Evolutionary conservation across 2,797 vertebrate species (phyloP), one percentile per base, ranked within the genome.

Genomic region (Oreortyx pictus): DNA sequence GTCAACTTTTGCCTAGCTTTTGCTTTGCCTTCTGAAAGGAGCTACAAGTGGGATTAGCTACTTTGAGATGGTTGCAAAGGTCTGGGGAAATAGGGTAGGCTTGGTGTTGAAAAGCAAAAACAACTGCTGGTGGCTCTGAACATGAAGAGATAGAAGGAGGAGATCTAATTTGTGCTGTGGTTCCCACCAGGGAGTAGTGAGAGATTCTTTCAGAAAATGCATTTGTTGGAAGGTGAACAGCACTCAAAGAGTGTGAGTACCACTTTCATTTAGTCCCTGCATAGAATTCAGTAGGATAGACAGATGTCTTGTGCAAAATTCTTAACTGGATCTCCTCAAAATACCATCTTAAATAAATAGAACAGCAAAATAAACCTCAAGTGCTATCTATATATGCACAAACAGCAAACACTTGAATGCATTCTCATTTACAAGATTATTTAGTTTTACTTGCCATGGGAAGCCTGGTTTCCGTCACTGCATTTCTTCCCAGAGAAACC

Each of bases 401-500:
- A 17, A 43, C 73, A 68, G 77, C 60, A 61, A 93, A 54, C 33
- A 71, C 33, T 18, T 41, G 41, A 59, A 10, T 74, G 31, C 35
- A 65, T 67, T 93, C 93, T 50, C 52, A 44, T 71, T 81, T 81
- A 35, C 27, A 77, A 65, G 90, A 79, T 61, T 5, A 0, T 50
- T 88, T 60, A 14, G 6, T 50, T 59, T 67, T 37, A 23, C 85
- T 87, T 81, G 46, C 81, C 1, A 1, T 12, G 37, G 68, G 59
- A 86, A 94, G 27, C 90, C 39, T 2, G 6, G 29, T 77, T 94
- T 87, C 85, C 59, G 71, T 82, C 66, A 37, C 12, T 50, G 39
- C 35, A 11, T 84, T 92, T 95, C 56, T 74, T 87, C 60, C 44
- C 43, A 31, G 49, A 79, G 60, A 71, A 95, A 54, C 76, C 62